phyloP scores from a whole-genome alignment of 2,113 vertebrate species.

The Lagopus muta region DNA sequence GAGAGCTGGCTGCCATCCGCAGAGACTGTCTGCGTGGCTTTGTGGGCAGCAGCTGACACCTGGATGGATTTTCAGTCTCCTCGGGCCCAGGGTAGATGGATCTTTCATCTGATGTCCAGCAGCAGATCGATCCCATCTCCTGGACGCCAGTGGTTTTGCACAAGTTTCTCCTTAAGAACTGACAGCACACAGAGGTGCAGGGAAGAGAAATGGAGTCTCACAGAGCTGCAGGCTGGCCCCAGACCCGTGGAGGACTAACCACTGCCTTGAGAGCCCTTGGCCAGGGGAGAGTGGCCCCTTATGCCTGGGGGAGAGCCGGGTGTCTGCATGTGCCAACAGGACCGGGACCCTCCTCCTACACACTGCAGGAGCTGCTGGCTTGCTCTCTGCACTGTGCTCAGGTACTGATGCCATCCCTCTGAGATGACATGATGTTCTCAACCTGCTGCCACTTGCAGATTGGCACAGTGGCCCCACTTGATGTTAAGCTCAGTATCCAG shows the following conservation, averaged over 20 bases:
- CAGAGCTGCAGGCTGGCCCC: not conserved
- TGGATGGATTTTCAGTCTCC: conserved; percentile 37
- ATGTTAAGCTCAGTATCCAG: not conserved
- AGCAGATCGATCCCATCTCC: conserved; percentile 27
- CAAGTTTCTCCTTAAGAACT: not conserved
- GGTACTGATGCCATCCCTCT: not conserved
- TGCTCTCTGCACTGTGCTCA: not conserved
- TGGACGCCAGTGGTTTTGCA: not conserved
- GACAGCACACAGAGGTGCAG: accelerated
- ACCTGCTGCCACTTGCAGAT: not conserved
- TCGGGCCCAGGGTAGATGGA: conserved; percentile 12
- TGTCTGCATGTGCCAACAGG: not conserved
- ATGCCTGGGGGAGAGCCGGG: not conserved
- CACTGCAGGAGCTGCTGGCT: not conserved
- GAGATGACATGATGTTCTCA: accelerated
- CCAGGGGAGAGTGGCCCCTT: not conserved
- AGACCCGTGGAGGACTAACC: not conserved
- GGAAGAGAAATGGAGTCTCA: not conserved
- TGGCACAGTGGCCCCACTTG: not conserved
- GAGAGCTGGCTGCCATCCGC: not conserved
- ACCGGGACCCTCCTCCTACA: accelerated
- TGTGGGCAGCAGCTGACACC: not conserved
- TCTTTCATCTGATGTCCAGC: not conserved
- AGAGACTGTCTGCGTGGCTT: not conserved
- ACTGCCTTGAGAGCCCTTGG: not conserved